Conservation (phyloP, 2,113 vertebrate genomes). For the Peromyscus californicus region DNA sequence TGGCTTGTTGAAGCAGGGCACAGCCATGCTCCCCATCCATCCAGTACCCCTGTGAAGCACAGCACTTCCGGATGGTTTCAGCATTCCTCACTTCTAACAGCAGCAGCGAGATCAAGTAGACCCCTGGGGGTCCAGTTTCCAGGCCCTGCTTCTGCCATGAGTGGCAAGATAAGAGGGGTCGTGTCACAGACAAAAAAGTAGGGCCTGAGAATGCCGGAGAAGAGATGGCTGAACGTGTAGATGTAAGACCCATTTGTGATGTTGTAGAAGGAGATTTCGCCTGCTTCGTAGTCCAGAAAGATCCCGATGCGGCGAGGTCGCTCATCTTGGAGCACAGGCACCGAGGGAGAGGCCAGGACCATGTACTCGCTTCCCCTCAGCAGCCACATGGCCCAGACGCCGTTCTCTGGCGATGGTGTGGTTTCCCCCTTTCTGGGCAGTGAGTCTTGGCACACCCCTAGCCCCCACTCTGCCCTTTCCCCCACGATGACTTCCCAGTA, state of each 20-base stretch:
- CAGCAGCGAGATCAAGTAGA: not conserved
- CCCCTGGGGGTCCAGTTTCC: not conserved
- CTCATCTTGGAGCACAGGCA: conserved; percentile 79
- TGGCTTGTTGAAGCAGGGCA: not conserved
- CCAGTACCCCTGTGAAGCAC: not conserved
- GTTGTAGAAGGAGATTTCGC: conserved; percentile 92
- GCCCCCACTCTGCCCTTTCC: conserved; percentile 92
- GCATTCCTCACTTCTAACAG: not conserved
- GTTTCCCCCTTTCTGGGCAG: conserved; percentile 89
- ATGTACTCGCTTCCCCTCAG: conserved; percentile 87
- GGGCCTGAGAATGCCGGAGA: conserved; percentile 90
- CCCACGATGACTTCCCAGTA: conserved; percentile 95
- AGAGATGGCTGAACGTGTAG: conserved; percentile 90
- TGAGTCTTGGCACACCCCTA: conserved; percentile 91
- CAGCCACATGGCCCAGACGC: conserved; percentile 92
- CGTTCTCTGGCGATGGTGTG: conserved; percentile 90
- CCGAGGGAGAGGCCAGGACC: conserved; percentile 87
- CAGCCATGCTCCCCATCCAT: no score
- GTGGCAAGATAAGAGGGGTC: conserved; percentile 64
- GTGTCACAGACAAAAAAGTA: conserved; percentile 91
- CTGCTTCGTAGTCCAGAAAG: conserved; percentile 91
- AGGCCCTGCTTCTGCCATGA: not conserved
- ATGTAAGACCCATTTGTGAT: conserved; percentile 88
- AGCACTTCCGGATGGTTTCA: not conserved
- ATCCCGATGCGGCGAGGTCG: conserved; percentile 88